Evolutionary conservation across 2,888 invertebrate species (phyloP).

Genomic region (Ophraella communa): DNA sequence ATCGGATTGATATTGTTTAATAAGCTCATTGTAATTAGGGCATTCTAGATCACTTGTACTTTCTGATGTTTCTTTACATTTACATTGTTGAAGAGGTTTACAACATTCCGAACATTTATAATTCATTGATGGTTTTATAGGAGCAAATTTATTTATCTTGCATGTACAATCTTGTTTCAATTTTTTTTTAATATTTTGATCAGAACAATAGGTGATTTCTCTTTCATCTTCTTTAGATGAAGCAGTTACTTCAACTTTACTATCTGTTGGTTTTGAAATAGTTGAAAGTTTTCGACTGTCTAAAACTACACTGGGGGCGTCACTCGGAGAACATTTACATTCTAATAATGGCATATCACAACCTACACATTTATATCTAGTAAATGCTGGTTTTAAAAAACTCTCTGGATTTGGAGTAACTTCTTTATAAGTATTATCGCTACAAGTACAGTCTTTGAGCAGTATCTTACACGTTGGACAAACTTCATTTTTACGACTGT

Average conservation of each 20-base stretch:
- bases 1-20: neutral
- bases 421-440: neutral
- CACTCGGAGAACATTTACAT: neutral
- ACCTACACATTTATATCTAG: neutral
- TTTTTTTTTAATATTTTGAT: neutral
- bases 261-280: neutral
- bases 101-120: neutral
- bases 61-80: neutral
- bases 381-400: neutral
- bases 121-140: neutral
- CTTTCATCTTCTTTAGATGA: neutral
- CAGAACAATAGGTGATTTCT: neutral
- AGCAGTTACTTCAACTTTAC: neutral
- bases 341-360: neutral
- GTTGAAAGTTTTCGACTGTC: neutral
- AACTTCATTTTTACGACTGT: neutral
- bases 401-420: neutral
- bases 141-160: neutral
- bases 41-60: neutral
- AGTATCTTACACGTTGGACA: neutral
- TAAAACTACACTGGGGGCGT: neutral
- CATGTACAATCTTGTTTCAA: neutral
- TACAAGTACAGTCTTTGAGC: neutral
- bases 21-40: neutral
- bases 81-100: neutral